Conservation (phyloP, 1,140 invertebrate genomes). For the Zeugodacus cucurbitae region DNA sequence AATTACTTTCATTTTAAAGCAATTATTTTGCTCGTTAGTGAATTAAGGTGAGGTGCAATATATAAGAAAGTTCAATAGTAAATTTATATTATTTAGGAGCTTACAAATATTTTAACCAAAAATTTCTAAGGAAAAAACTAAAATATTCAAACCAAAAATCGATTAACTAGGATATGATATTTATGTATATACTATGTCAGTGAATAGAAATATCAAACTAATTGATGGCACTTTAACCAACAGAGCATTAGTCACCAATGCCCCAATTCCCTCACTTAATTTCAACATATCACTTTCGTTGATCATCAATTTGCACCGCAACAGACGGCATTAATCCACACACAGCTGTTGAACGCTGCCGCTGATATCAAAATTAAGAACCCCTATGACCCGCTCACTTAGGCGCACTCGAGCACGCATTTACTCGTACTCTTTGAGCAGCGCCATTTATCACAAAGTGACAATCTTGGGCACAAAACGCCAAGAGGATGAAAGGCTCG, state of each 20-base stretch:
- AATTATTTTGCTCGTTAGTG: no score
- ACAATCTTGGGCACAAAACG: slow-evolving; percentile 4
- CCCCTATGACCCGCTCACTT: not conserved
- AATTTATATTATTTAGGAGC: no score
- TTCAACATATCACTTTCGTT: not conserved
- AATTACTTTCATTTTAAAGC: no score
- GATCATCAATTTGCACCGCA: not conserved
- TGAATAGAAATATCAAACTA: not conserved
- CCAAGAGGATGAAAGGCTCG: not conserved
- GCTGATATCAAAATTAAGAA: slow-evolving; percentile 29
- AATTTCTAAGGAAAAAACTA: no score
- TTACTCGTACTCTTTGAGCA: not conserved
- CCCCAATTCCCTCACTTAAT: not conserved
- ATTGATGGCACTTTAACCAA: not conserved
- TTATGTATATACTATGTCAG: no score
- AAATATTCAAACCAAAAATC: no score
- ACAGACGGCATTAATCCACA: not conserved
- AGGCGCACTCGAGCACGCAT: not conserved
- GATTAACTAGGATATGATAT: no score
- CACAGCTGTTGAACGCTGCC: not conserved
- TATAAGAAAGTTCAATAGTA: no score
- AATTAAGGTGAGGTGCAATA: no score
- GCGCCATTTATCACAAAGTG: slow-evolving; percentile 22
- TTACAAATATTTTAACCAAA: no score
- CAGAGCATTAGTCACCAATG: not conserved